Evolutionary conservation across 1,140 invertebrate genomes (phyloP).

Genomic region (Bombus superbus): DNA sequence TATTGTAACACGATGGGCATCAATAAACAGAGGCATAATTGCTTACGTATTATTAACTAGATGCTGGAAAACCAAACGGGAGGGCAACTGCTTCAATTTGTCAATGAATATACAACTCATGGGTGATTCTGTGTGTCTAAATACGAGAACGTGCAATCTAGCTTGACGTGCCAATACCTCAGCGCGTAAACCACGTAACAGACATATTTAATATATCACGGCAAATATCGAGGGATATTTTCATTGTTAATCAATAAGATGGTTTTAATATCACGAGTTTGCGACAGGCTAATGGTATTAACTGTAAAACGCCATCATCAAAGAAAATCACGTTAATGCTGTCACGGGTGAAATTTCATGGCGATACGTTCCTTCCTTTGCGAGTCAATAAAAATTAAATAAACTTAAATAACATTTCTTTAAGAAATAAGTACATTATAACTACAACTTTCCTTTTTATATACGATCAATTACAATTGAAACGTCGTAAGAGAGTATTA

Average conservation of each 20-base stretch:
- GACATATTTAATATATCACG: constrained; percentile 13
- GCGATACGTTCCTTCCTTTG: too few relatives aligned
- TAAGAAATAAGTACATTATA: too few relatives aligned
- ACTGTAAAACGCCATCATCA: background rate
- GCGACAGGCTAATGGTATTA: background rate
- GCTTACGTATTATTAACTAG: constrained; percentile 67
- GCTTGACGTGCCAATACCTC: background rate
- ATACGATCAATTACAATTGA: too few relatives aligned
- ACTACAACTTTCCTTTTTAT: too few relatives aligned
- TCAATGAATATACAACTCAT: constrained; percentile 35
- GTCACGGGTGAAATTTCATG: too few relatives aligned
- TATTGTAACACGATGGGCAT: constrained; percentile 53
- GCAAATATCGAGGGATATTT: background rate
- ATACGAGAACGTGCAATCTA: background rate
- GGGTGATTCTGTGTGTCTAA: background rate
- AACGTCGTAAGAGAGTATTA: too few relatives aligned
- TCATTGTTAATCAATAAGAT: background rate
- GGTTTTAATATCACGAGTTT: background rate
- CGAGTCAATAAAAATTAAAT: too few relatives aligned
- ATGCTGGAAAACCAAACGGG: constrained; percentile 48
- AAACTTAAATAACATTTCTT: too few relatives aligned
- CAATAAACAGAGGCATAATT: constrained; percentile 60
- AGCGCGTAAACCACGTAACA: background rate
- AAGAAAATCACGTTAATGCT: background rate
- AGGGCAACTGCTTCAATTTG: constrained; percentile 31